These are phyloP conservation scores for Eupithecia inturbata DNA, from an alignment of 2,888 invertebrate species.

Conservation along the genomic window DNA sequence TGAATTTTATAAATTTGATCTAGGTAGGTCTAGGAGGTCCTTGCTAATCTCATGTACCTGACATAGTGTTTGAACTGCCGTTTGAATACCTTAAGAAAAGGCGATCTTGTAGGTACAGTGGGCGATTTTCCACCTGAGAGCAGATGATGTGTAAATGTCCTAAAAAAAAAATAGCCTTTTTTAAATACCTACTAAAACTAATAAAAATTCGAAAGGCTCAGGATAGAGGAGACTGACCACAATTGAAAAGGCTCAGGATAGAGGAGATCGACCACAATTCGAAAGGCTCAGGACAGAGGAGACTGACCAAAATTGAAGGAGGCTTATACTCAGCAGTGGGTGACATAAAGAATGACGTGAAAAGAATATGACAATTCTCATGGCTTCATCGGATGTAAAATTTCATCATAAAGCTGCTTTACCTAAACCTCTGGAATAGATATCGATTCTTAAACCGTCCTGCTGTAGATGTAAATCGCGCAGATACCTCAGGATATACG, in stretches of 20 bases:
- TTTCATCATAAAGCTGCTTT: neutral
- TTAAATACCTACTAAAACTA: too few relatives aligned
- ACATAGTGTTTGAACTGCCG: neutral
- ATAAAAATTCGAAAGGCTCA: too few relatives aligned
- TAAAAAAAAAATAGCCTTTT: too few relatives aligned
- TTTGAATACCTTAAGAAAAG: neutral
- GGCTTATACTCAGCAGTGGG: too few relatives aligned
- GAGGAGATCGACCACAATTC: too few relatives aligned
- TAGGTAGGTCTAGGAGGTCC: too few relatives aligned
- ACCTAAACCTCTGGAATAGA: neutral
- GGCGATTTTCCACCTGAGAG: neutral
- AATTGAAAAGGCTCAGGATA: too few relatives aligned
- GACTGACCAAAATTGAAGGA: neutral
- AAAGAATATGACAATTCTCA: neutral
- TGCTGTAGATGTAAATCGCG: conserved; percentile 19
- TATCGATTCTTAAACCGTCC: neutral
- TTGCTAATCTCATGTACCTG: neutral
- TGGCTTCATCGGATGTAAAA: neutral
- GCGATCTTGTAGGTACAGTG: neutral
- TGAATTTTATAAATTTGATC: too few relatives aligned
- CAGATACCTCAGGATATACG: conserved; percentile 53
- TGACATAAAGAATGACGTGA: too few relatives aligned
- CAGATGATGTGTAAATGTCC: too few relatives aligned
- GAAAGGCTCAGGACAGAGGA: neutral
- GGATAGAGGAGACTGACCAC: too few relatives aligned